Evolutionary conservation across 2,113 vertebrate species (phyloP).

Genomic region (Oryzias celebensis): DNA sequence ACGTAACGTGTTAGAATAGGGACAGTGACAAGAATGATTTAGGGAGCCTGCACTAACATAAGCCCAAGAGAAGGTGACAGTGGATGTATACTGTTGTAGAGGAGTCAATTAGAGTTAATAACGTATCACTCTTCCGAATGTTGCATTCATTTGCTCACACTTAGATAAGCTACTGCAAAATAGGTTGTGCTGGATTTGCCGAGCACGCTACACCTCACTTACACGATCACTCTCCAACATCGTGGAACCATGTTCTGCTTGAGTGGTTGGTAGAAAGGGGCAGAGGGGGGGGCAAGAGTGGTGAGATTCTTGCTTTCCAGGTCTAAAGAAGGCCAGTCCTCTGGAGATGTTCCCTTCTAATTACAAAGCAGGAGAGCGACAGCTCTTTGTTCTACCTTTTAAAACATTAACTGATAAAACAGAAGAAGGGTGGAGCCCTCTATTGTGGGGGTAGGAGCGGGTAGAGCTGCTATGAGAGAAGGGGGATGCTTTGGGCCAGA

Average conservation of each 20-base stretch:
- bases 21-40: constrained; percentile 58
- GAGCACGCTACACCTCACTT: constrained; percentile 60
- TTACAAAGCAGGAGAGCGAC: constrained; percentile 74
- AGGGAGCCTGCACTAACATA: constrained; percentile 42
- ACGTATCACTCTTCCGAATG: constrained; percentile 72
- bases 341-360: constrained; percentile 76
- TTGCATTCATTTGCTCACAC: constrained; percentile 72
- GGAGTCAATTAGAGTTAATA: constrained; percentile 77
- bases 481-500: constrained; percentile 53
- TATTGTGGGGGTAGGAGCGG: constrained; percentile 24
- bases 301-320: constrained; percentile 66
- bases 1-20: constrained; percentile 70
- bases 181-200: constrained; percentile 44
- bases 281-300: not conserved
- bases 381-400: constrained; percentile 81
- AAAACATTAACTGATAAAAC: constrained; percentile 82
- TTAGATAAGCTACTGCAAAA: constrained; percentile 65
- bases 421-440: constrained; percentile 53
- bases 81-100: constrained; percentile 68
- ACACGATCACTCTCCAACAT: constrained; percentile 73
- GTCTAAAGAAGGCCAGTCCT: constrained; percentile 67
- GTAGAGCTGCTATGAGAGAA: constrained; percentile 14
- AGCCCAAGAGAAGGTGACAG: constrained; percentile 64
- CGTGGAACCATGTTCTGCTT: constrained; percentile 58
- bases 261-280: constrained; percentile 33